Evolutionary conservation across 2,888 invertebrate species (phyloP), one percentile per base, ranked within the genome.

Genomic region (Chloroclystis v-ata): DNA sequence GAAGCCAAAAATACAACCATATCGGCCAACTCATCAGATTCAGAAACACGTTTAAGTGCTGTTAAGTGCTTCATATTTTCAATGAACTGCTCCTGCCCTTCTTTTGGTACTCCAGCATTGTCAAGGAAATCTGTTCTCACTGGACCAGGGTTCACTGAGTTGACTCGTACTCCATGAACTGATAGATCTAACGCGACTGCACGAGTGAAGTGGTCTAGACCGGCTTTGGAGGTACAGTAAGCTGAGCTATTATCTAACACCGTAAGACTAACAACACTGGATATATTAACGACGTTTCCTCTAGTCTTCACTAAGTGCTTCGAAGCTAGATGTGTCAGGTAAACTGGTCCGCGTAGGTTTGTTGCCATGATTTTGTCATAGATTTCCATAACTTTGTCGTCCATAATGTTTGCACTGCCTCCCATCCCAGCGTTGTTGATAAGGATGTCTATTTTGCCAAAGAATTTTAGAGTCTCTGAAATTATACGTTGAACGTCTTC

Each of bases 121-220:
- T 33, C 32, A 1, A 33, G n/a, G n/a, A 33, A n/a, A 33, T 33
- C 32, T 20, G 70, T 66, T 5, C 91, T 68, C 1, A 93, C 92
- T 0, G 97, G 96, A 8, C 97, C 97, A n/a, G 97, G 97, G 77
- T 95, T 95, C 0, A 97, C 94, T 37, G 91, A 88, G 76, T 97
- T 97, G 0, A 94, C 95, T 37, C 96, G 86, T 0, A 96, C 93
- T 49, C 91, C 90, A 65, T 92, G 92, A 0, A 88, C 53, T 20
- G 92, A 94, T 32, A 95, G 78, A 60, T 94, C 97, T 25, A 97
- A 77, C 2, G 97, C 96, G 4, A 91, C 85, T 68, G 95, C 95
- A 62, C 92, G 89, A 0, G 97, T 97, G 57, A 98, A 91, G 69
- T 97, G 96, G 81, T 98, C 97, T 8, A 97, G 73, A 2, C 54